These are phyloP conservation scores for Melanostigma gelatinosum DNA, from an alignment of 2,113 vertebrate genomes.

Conservation along the genomic window DNA sequence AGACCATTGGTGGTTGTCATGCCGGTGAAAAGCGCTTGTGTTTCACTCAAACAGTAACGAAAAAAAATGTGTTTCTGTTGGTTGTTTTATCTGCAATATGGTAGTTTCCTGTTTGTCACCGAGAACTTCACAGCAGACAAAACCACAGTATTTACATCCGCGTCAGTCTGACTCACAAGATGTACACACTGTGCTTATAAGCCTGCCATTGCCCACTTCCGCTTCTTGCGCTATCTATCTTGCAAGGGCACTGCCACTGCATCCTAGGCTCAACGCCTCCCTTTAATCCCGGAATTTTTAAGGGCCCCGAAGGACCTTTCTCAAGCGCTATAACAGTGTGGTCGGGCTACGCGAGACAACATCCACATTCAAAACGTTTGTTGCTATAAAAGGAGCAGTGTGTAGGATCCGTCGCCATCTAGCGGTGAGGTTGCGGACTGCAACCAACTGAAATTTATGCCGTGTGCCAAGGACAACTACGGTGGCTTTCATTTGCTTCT, in stretches of 20 bases:
- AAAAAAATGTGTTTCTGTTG: neutral
- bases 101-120: conserved; percentile 64
- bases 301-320: neutral
- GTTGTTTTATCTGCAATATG: conserved; percentile 6
- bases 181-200: neutral
- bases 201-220: neutral
- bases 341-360: neutral
- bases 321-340: neutral
- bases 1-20: neutral
- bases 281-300: neutral
- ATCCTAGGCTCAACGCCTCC: neutral
- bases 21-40: neutral
- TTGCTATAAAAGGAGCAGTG: neutral
- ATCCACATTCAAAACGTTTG: neutral
- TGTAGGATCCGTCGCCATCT: neutral
- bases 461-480: no score
- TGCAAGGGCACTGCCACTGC: neutral
- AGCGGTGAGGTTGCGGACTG: neutral
- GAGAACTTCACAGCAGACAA: conserved; percentile 17
- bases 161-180: neutral
- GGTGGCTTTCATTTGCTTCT: neutral
- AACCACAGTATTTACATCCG: conserved; percentile 50
- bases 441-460: neutral
- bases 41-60: neutral
- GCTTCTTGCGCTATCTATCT: neutral